Conservation (phyloP, 2,797 vertebrate species). For the Pterois miles region DNA sequence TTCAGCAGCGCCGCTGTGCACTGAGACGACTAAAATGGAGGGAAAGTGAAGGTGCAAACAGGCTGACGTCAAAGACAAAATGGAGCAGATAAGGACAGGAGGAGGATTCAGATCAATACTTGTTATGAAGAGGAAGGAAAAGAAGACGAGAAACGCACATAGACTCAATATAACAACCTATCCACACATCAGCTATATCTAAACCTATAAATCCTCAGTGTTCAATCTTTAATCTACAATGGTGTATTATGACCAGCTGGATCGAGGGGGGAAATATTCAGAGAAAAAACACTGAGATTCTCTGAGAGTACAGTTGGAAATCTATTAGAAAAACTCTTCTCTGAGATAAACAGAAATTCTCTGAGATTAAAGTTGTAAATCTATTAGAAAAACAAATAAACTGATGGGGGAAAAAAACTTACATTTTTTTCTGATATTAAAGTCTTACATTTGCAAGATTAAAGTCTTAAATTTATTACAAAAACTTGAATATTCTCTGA, state of each 20-base stretch:
- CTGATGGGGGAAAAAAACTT: too few species aligned
- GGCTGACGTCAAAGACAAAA: slow-evolving; percentile 26
- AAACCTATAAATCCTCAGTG: not conserved
- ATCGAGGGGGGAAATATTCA: too few species aligned
- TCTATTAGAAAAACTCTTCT: too few species aligned
- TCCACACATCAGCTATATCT: too few species aligned
- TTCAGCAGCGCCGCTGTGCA: slow-evolving; percentile 32
- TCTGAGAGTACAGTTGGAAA: not conserved
- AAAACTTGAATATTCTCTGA: too few species aligned
- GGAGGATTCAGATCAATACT: slow-evolving; percentile 17
- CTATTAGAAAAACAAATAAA: too few species aligned
- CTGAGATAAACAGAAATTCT: not conserved
- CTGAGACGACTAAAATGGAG: slow-evolving; percentile 30
- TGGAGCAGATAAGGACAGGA: not conserved
- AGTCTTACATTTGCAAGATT: too few species aligned
- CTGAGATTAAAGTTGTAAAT: not conserved
- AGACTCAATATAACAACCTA: not conserved
- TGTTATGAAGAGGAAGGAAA: not conserved
- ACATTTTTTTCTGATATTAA: too few species aligned
- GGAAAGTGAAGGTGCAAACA: slow-evolving; percentile 4
- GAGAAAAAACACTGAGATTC: too few species aligned
- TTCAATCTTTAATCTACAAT: not conserved
- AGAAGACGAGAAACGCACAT: not conserved
- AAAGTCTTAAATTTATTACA: too few species aligned
- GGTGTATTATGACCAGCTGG: too few species aligned